phyloP scores from a whole-genome alignment of 2,888 invertebrate species.

The Scaptomyza caliginosa region DNA sequence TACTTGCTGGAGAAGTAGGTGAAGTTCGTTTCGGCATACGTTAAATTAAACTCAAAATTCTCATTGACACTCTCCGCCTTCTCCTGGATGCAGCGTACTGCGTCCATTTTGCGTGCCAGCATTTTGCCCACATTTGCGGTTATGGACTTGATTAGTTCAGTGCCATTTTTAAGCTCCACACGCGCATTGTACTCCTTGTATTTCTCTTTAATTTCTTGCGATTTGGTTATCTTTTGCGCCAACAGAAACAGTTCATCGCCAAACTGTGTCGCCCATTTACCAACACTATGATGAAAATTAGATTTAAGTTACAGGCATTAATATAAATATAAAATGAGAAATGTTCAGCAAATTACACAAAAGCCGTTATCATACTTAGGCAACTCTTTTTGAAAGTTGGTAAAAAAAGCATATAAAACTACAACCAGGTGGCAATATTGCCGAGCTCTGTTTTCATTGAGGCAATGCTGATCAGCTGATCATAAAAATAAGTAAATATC shows the following conservation, averaged over 20 bases:
- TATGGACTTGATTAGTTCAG: slow-evolving; percentile 90
- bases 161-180: slow-evolving; percentile 92
- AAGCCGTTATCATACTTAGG: too few species aligned
- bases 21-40: slow-evolving; percentile 79
- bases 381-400: too few species aligned
- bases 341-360: too few species aligned
- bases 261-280: slow-evolving; percentile 91
- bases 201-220: slow-evolving; percentile 90
- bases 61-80: slow-evolving; percentile 89
- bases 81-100: slow-evolving; percentile 92
- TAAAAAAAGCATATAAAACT: too few species aligned
- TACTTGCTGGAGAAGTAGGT: slow-evolving; percentile 93
- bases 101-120: slow-evolving; percentile 94
- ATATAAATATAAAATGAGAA: too few species aligned
- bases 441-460: too few species aligned
- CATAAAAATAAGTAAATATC: too few species aligned
- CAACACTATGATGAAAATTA: slow-evolving; percentile 86
- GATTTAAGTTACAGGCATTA: too few species aligned
- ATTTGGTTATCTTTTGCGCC: slow-evolving; percentile 90
- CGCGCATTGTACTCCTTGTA: slow-evolving; percentile 91
- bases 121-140: slow-evolving; percentile 92
- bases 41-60: slow-evolving; percentile 85
- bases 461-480: too few species aligned
- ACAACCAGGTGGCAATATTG: too few species aligned
- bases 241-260: slow-evolving; percentile 92